Evolutionary conservation across 2,888 invertebrate species (phyloP).

Genomic region (Hyposoter didymator): DNA sequence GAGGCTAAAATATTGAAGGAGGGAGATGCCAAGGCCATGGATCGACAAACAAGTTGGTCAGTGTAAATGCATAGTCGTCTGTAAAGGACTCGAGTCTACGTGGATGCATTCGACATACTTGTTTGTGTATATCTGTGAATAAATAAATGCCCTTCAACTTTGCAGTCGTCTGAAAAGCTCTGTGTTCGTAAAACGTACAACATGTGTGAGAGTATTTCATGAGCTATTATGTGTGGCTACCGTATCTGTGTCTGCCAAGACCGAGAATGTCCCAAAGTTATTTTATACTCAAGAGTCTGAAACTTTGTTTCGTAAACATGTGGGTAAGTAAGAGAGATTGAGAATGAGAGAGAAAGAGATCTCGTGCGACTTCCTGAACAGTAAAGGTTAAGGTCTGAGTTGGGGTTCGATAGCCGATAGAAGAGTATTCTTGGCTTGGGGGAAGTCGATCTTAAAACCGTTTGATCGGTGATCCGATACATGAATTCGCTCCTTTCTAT

Average conservation of each 20-base stretch:
- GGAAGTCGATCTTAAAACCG: slow-evolving; percentile 43
- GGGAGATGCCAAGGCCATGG: slow-evolving; percentile 54
- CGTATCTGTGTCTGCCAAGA: slow-evolving; percentile 32
- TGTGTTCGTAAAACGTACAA: no score
- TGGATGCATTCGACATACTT: background rate
- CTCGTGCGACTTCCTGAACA: slow-evolving; percentile 3
- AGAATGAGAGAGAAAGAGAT: background rate
- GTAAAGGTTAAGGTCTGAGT: slow-evolving; percentile 77
- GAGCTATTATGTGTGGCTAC: slow-evolving; percentile 34
- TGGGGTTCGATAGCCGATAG: slow-evolving; percentile 75
- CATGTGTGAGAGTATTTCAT: slow-evolving; percentile 21
- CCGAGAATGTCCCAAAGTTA: slow-evolving; percentile 54
- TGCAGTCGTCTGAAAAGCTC: slow-evolving; percentile 15
- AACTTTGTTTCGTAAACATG: slow-evolving; percentile 22
- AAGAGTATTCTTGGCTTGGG: slow-evolving; percentile 20
- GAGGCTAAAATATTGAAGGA: slow-evolving; percentile 45
- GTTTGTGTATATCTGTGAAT: background rate
- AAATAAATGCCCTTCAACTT: slow-evolving; percentile 6
- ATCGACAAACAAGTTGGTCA: slow-evolving; percentile 58
- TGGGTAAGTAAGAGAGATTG: background rate
- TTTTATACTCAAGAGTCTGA: slow-evolving; percentile 38
- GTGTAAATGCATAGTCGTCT: slow-evolving; percentile 47
- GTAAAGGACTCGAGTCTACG: slow-evolving; percentile 12
- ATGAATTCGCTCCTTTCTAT: slow-evolving; percentile 19
- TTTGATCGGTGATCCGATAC: slow-evolving; percentile 26